Percentiles rank a stretch among this genome's conserved stretches.
Evolutionary conservation across 2,797 vertebrate species (phyloP).

Genomic region (Mycteria americana): DNA sequence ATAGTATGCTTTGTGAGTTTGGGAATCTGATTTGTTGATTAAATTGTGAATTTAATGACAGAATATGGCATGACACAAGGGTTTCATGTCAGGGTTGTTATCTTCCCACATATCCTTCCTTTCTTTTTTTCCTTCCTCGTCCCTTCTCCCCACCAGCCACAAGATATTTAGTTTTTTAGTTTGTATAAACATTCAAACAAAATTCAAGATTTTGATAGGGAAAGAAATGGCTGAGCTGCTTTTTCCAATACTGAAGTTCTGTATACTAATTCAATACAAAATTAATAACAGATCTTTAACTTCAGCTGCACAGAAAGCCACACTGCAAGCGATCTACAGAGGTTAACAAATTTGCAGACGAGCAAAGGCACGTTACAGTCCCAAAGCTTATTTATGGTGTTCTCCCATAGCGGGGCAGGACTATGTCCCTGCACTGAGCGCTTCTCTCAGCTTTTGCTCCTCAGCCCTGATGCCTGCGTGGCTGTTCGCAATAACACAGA

Average conservation of each 20-base stretch:
- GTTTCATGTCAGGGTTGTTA: background rate
- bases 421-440: background rate
- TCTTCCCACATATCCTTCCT: background rate
- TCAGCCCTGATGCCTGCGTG: background rate
- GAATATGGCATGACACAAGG: background rate
- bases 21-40: background rate
- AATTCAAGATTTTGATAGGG: background rate
- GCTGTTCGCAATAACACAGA: background rate
- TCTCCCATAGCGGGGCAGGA: accelerated
- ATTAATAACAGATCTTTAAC: background rate
- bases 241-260: background rate
- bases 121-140: background rate
- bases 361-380: background rate
- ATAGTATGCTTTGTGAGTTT: background rate
- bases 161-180: background rate
- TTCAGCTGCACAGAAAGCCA: background rate
- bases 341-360: background rate
- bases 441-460: background rate
- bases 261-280: background rate
- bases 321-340: background rate
- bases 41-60: background rate
- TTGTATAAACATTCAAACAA: background rate
- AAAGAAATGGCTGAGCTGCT: background rate
- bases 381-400: background rate
- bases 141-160: background rate